Evolutionary conservation across 2,888 invertebrate species (phyloP), one percentile per base, ranked within the genome.

Genomic region (Epinotia ramella): DNA sequence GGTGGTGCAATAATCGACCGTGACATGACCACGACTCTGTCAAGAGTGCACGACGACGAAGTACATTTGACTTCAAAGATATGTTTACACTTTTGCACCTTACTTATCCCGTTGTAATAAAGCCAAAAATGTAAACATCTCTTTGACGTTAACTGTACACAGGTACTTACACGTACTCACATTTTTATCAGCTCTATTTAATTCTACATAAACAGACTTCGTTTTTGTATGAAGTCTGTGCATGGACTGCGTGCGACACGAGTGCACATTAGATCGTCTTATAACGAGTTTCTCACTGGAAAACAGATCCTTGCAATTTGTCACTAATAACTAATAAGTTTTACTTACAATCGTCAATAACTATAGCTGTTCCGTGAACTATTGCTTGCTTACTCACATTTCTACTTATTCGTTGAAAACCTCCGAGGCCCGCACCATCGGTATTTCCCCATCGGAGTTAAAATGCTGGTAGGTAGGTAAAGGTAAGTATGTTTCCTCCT

Each of bases 331-430:
- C 24, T 59, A 13, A 46, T 46, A 46, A 46, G 46, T 16, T 16
- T 46, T 28, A 53, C 66, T 2, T 46, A 12, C 46, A 46, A 11
- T 12, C 24, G 3, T 28, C 24, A n/a, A 66, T 53, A 16, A 66
- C 16, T 46, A 11, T 9, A 9, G 16, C 28, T 28, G 33, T 66
- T 66, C 66, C 20, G 12, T 12, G 66, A 53, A 66, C 11, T 53
- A 33, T n/a, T n/a, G 28, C 24, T 69, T n/a, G 28, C 24, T 69
- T 68, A 68, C 68, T 46, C 46, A 69, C 33, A 40, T 28, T 69
- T 69, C 20, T 28, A n/a, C n/a, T n/a, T n/a, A 5, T 28, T 69
- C n/a, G 20, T 20, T 20, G 40, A 59, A 69, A 46, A 69, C 59
- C 16, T 46, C 18, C 16, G 20, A 20, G 20, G 20, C 12, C 11